Conservation (phyloP, 2,113 vertebrate species). For the Rhinolophus ferrumequinum region DNA sequence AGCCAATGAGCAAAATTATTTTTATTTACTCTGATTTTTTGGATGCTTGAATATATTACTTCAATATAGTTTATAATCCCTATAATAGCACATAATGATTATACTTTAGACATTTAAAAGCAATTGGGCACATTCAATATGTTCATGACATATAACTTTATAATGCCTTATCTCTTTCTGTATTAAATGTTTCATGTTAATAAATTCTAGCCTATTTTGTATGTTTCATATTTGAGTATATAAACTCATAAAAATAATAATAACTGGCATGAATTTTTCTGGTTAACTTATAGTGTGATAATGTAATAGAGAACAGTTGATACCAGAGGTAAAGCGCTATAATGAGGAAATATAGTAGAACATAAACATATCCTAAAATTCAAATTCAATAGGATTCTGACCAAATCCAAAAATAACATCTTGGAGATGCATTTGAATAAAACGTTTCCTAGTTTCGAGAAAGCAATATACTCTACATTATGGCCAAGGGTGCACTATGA, state of each 20-base stretch:
- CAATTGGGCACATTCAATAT: constrained; percentile 80
- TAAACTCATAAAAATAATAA: constrained; percentile 79
- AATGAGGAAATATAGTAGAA: constrained; percentile 60
- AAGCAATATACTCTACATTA: neutral
- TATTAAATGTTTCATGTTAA: constrained; percentile 81
- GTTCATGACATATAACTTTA: constrained; percentile 76
- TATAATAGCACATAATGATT: constrained; percentile 76
- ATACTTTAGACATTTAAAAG: constrained; percentile 78
- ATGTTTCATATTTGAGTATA: constrained; percentile 70
- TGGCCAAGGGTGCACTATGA: neutral
- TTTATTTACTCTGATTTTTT: constrained; percentile 83
- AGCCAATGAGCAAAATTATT: constrained; percentile 82
- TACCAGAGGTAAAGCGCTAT: constrained; percentile 59
- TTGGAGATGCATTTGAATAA: constrained; percentile 43
- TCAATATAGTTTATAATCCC: constrained; percentile 82
- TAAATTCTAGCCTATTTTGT: constrained; percentile 79
- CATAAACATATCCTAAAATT: constrained; percentile 63
- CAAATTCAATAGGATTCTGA: constrained; percentile 52
- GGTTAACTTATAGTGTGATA: constrained; percentile 65
- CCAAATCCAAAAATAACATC: constrained; percentile 52
- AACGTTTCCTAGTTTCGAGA: neutral
- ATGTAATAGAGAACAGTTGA: constrained; percentile 55
- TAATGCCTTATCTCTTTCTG: constrained; percentile 74
- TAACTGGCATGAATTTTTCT: constrained; percentile 73
- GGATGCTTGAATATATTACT: constrained; percentile 81